Percentiles rank a stretch among this genome's conserved stretches.
These are phyloP conservation scores for Phytoseiulus persimilis DNA, from an alignment of 2,888 invertebrate species.

Conservation along the genomic window DNA sequence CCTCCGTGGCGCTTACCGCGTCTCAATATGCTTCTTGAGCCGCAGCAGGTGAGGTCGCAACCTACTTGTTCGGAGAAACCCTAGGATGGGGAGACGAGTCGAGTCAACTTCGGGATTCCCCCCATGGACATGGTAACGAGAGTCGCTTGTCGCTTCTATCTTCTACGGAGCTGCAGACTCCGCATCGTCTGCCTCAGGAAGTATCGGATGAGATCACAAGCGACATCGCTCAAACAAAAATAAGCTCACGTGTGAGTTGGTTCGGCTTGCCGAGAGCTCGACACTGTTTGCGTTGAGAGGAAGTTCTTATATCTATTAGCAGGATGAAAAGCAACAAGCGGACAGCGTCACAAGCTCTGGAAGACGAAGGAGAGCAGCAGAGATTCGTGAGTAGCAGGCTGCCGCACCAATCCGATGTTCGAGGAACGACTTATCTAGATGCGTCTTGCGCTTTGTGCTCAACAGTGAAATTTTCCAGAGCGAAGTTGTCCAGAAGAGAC, in stretches of 20 bases:
- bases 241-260: not conserved
- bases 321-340: not conserved
- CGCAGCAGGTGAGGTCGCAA: too few relatives aligned
- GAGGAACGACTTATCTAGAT: not conserved
- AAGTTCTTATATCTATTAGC: not conserved
- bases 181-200: not conserved
- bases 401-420: not conserved
- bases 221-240: not conserved
- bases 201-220: not conserved
- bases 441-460: too few relatives aligned
- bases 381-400: not conserved
- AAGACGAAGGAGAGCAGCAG: slow-evolving; percentile 14
- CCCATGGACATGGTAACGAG: not conserved
- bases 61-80: too few relatives aligned
- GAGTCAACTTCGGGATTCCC: too few relatives aligned
- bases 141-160: too few relatives aligned
- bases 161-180: not conserved
- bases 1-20: too few relatives aligned
- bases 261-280: not conserved
- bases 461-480: not conserved
- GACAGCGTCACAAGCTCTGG: not conserved
- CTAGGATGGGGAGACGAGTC: too few relatives aligned
- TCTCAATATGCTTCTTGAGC: too few relatives aligned
- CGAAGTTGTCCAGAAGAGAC: slow-evolving; percentile 8
- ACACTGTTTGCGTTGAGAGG: not conserved